A percentile compares a stretch with the other conserved stretches of the same genome.
These are phyloP conservation scores for Poecile montanus DNA, from an alignment of 2,797 vertebrate genomes.

Conservation along the genomic window DNA sequence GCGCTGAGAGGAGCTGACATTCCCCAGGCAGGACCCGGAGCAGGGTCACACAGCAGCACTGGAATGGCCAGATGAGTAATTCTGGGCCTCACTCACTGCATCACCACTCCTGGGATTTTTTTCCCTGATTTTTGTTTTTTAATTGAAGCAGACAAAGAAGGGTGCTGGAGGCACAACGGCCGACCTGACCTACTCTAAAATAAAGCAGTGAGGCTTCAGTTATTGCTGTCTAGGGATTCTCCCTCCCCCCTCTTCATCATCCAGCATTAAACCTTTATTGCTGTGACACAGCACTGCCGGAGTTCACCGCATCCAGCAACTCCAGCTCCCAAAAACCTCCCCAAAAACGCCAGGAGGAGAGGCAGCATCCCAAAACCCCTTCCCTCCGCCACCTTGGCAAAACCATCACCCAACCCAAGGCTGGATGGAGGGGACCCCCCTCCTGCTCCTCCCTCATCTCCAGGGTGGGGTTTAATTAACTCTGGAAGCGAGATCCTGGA, in stretches of 20 bases:
- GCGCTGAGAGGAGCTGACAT: not conserved
- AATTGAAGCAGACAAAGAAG: not conserved
- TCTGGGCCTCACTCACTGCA: not conserved
- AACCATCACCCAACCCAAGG: fast-evolving
- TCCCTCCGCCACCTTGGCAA: fast-evolving
- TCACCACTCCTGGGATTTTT: not conserved
- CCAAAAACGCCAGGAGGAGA: not conserved
- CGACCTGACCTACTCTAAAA: not conserved
- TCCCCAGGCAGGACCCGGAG: not conserved
- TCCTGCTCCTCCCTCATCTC: not conserved
- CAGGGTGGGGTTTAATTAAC: conserved; percentile 5
- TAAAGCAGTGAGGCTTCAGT: not conserved
- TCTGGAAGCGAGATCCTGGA: not conserved
- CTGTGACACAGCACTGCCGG: not conserved
- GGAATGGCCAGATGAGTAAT: not conserved
- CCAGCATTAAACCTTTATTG: not conserved
- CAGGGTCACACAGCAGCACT: not conserved
- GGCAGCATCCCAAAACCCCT: not conserved
- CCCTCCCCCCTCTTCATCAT: not conserved
- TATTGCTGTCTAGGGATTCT: not conserved
- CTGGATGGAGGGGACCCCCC: not conserved
- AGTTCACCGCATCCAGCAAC: not conserved
- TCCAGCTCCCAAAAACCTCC: not conserved
- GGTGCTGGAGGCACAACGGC: not conserved
- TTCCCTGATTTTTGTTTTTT: not conserved